phyloP scores from a whole-genome alignment of 2,113 vertebrate species.

The Pseudorhombus dupliciocellatus region DNA sequence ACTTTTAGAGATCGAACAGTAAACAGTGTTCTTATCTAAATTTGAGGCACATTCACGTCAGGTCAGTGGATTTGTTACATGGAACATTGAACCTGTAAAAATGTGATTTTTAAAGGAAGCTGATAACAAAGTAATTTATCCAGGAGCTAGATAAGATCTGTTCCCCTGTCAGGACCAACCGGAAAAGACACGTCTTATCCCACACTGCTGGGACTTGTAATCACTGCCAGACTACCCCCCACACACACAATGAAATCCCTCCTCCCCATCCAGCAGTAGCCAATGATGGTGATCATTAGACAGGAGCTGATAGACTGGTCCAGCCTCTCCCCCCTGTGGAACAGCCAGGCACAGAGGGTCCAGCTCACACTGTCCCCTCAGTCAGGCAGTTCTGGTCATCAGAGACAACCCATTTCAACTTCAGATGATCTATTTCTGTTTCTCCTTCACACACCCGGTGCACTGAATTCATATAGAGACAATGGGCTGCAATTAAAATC shows the following conservation, averaged over 20 bases:
- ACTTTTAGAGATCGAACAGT: not conserved
- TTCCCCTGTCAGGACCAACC: not conserved
- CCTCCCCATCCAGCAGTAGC: constrained; percentile 29
- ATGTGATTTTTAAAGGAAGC: not conserved
- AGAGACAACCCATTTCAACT: constrained; percentile 7
- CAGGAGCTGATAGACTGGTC: constrained; percentile 47
- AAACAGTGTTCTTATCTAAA: not conserved
- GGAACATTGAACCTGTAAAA: not conserved
- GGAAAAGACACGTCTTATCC: not conserved
- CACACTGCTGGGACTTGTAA: constrained; percentile 9
- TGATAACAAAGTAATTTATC: not conserved
- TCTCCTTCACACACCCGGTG: not conserved
- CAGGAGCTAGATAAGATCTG: not conserved
- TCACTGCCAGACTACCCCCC: constrained; percentile 8
- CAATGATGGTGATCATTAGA: constrained; percentile 47
- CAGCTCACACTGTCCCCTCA: not conserved
- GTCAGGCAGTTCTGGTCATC: not conserved
- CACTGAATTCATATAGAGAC: not conserved
- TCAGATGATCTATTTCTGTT: not conserved
- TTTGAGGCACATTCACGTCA: not conserved
- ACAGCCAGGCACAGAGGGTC: constrained; percentile 45
- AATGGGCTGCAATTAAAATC: not conserved
- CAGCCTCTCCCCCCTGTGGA: constrained; percentile 74
- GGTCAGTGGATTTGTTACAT: not conserved
- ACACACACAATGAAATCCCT: constrained; percentile 7